Conservation (phyloP, 2,888 invertebrate species). For the Hydrotaea cyrtoneurina region DNA sequence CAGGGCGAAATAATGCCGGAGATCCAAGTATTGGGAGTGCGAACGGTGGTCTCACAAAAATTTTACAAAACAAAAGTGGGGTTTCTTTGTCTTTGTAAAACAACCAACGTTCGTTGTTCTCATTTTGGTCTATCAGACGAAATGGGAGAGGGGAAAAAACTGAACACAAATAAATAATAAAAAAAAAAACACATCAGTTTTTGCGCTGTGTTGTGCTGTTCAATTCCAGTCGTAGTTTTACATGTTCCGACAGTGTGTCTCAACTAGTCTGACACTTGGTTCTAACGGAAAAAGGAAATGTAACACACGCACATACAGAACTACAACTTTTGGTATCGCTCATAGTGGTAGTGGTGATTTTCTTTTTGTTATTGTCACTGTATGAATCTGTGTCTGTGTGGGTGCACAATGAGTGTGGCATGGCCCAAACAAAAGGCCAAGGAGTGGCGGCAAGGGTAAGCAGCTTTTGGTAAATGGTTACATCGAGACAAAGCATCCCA, state of each 20-base stretch:
- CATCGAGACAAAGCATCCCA: slow-evolving; percentile 45
- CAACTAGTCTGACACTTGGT: slow-evolving; percentile 66
- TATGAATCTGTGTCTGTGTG: slow-evolving; percentile 11
- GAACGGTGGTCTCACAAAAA: slow-evolving; percentile 24
- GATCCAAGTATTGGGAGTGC: slow-evolving; percentile 6
- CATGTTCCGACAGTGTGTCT: slow-evolving; percentile 65
- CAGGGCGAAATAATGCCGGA: background rate
- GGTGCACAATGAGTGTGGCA: background rate
- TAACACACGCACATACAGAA: slow-evolving; percentile 18
- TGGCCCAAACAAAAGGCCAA: background rate
- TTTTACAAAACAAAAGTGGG: slow-evolving; percentile 45
- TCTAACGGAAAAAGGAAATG: slow-evolving; percentile 66
- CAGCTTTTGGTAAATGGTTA: slow-evolving; percentile 56
- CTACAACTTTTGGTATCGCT: slow-evolving; percentile 16
- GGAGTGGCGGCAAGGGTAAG: slow-evolving; percentile 10
- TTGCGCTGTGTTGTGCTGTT: slow-evolving; percentile 38
- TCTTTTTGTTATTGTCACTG: background rate
- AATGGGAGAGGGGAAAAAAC: slow-evolving; percentile 69
- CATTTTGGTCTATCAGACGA: slow-evolving; percentile 62
- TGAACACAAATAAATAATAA: slow-evolving; percentile 22
- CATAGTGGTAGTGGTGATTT: background rate
- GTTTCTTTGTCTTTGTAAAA: slow-evolving; percentile 58
- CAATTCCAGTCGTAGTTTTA: slow-evolving; percentile 60
- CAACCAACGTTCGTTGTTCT: slow-evolving; percentile 59
- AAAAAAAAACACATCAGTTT: slow-evolving; percentile 39